These are phyloP conservation scores for Catalaphyllia jardinei DNA, from an alignment of 64 coral and sea anemone genomes.

Conservation along the genomic window DNA sequence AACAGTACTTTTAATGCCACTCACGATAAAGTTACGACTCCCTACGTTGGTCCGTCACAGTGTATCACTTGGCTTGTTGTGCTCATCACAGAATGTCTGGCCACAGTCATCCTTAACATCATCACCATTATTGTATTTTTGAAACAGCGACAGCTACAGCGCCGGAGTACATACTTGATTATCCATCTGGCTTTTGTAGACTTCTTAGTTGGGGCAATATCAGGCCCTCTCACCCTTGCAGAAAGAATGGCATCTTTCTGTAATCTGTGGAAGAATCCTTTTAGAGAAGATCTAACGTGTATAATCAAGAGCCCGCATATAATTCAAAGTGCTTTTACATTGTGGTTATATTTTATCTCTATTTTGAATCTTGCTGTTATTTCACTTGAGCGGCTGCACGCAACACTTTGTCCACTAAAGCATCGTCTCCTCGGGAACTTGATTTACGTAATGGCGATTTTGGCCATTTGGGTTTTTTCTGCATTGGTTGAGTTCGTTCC, in stretches of 20 bases:
- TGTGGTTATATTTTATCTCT: not conserved
- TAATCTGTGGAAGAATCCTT: not conserved
- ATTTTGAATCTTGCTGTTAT: not conserved
- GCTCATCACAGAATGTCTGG: not conserved
- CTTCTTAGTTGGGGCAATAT: not conserved
- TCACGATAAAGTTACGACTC: too few relatives aligned
- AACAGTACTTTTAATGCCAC: not conserved
- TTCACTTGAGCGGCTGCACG: not conserved
- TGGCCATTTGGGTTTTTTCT: not conserved
- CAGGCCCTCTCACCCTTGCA: not conserved
- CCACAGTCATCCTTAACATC: not conserved
- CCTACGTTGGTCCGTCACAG: not conserved
- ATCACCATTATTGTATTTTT: not conserved
- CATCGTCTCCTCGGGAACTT: not conserved
- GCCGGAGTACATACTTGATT: not conserved
- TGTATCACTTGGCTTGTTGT: not conserved
- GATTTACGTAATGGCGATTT: not conserved
- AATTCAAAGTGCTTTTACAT: not conserved
- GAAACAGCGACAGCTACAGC: conserved; percentile 1
- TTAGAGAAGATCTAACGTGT: too few relatives aligned
- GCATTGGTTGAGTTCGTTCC: not conserved
- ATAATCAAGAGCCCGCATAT: not conserved
- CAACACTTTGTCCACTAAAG: not conserved
- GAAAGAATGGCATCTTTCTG: not conserved
- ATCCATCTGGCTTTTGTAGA: not conserved